Conservation (phyloP, 2,797 vertebrate genomes). For the Hydrolagus colliei region DNA sequence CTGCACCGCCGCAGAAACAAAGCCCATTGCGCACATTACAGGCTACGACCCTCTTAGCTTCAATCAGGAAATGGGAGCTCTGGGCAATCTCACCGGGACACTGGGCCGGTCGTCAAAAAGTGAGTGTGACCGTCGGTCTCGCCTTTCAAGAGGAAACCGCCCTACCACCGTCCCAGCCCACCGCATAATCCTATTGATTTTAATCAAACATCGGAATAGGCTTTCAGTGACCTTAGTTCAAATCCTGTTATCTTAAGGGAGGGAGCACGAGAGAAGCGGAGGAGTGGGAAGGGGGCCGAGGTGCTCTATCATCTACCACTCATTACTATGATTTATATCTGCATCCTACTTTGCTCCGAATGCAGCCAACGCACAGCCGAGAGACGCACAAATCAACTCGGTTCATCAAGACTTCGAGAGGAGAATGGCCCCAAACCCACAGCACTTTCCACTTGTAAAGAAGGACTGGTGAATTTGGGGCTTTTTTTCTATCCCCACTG, state of each 20-base stretch:
- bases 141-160: background rate
- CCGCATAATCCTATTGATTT: background rate
- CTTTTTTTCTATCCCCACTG: too few relatives aligned
- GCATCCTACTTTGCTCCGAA: too few relatives aligned
- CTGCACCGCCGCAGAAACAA: background rate
- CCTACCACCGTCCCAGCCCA: background rate
- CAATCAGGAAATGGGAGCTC: conserved; percentile 18
- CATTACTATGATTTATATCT: too few relatives aligned
- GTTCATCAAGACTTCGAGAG: too few relatives aligned
- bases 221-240: background rate
- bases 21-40: background rate
- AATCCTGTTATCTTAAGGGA: background rate
- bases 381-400: too few relatives aligned
- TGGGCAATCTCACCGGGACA: background rate
- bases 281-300: too few relatives aligned
- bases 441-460: too few relatives aligned
- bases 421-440: too few relatives aligned
- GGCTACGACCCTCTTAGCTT: background rate
- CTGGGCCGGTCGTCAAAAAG: background rate
- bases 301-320: too few relatives aligned
- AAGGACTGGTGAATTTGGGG: too few relatives aligned
- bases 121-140: background rate
- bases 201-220: background rate
- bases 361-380: too few relatives aligned
- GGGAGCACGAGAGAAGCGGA: background rate